Base-by-base conservation (phyloP, 1,140 invertebrate genomes). In the Trissolcus basalis region DNA sequence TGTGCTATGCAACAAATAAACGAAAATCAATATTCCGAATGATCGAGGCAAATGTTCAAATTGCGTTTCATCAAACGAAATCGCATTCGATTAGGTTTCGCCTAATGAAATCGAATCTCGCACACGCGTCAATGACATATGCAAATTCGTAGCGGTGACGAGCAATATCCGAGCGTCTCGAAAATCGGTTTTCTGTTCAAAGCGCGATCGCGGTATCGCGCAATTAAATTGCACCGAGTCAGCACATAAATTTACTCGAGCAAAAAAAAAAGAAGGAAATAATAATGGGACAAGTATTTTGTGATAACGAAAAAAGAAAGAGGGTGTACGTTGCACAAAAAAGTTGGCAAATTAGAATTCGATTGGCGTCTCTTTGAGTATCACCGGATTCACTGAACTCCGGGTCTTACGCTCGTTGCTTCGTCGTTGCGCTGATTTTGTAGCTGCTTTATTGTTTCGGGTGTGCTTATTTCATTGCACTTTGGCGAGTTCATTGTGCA, bases 31-130 rank as follows among this genome's bases (percentile, higher is more conserved):
- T 39, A 39, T n/a, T 3, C 9, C n/a, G 36, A 51, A 35, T 36
- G 10, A 51, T 45, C 35, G 12, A 33, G 16, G 10, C 35, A 53
- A 61, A 51, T 44, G 13, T n/a, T 16, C 13, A 19, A 63, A 63
- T 54, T 47, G 43, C 33, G 10, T 67, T 43, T 53, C 12, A 12
- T 41, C n/a, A 48, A 41, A 47, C 32, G 10, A 60, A 47, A 59
- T 59, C 15, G 39, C 14, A 10, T 39, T 58, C 15, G 32, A 67
- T 67, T 44, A 19, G 58, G 50, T 69, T 53, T 14, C n/a, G 27
- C 27, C 14, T 69, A 61, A 64, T 72, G 56, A 64, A 72, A 72
- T 59, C 41, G 5, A 41, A 15, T 53, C 58, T 56, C 49, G 48
- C 33, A 16, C 41, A 27, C 47, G 12, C 48, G 60, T 63, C 59